These are phyloP conservation scores for Drosophila yakuba DNA, from an alignment of 1,140 invertebrate species.

Conservation along the genomic window DNA sequence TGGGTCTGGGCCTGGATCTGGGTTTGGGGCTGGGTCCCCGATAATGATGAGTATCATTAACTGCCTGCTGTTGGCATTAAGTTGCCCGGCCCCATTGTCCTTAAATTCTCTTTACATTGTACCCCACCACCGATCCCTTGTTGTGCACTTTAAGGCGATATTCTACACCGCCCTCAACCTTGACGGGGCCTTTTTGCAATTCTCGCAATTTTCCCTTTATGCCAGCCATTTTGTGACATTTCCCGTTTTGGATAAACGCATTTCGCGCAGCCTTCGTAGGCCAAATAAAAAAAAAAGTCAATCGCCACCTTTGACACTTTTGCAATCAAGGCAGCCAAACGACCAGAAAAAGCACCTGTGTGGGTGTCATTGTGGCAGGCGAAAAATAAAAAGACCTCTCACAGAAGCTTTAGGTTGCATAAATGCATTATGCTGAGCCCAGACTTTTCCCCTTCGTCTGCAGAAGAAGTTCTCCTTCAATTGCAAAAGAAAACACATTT, in stretches of 20 bases:
- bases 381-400: constrained; percentile 22
- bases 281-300: constrained; percentile 22
- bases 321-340: constrained; percentile 49
- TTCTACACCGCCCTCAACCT: constrained; percentile 51
- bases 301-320: constrained; percentile 76
- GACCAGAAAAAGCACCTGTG: constrained; percentile 4
- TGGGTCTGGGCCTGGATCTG: constrained; percentile 6
- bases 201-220: constrained; percentile 35
- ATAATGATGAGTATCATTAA: constrained; percentile 82
- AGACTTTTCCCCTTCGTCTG: constrained; percentile 3
- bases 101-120: not conserved
- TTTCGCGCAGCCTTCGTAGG: constrained; percentile 63
- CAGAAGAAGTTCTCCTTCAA: not conserved
- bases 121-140: not conserved
- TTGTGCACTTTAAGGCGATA: constrained; percentile 68
- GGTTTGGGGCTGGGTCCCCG: constrained; percentile 20
- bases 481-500: not conserved
- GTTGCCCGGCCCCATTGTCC: constrained; percentile 42
- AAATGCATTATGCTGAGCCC: constrained; percentile 19
- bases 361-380: constrained; percentile 8
- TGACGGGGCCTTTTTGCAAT: constrained; percentile 40
- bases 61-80: constrained; percentile 67
- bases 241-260: constrained; percentile 77
- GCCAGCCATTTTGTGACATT: constrained; percentile 64
- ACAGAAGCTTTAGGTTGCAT: constrained; percentile 2